phyloP scores from a whole-genome alignment of 2,888 invertebrate species.

The Ferdinandea cuprea region DNA sequence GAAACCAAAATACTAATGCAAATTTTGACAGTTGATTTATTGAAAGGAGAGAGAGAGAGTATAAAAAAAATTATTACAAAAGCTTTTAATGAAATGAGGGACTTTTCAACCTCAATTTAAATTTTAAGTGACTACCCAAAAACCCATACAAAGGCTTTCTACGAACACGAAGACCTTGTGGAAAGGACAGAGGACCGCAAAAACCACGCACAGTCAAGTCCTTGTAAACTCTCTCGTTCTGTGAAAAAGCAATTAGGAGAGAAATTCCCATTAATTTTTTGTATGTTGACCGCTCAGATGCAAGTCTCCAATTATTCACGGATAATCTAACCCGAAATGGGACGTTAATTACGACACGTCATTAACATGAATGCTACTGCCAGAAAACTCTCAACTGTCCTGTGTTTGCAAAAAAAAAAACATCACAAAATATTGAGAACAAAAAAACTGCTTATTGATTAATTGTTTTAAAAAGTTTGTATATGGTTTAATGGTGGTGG shows the following conservation, averaged over 20 bases:
- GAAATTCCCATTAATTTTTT: conserved; percentile 66
- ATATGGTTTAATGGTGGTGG: conserved; percentile 1
- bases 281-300: conserved; percentile 55
- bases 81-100: not conserved
- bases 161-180: not conserved
- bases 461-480: conserved; percentile 49
- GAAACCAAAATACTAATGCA: conserved; percentile 21
- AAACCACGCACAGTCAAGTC: conserved; percentile 30
- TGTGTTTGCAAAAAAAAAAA: conserved; percentile 1
- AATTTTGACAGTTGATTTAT: conserved; percentile 56
- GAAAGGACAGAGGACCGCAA: conserved; percentile 9
- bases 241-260: conserved; percentile 67
- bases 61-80: not conserved
- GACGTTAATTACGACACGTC: conserved; percentile 82
- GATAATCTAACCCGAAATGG: conserved; percentile 83
- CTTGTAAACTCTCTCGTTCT: conserved; percentile 51
- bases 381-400: conserved; percentile 53
- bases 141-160: no score
- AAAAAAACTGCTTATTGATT: conserved; percentile 52
- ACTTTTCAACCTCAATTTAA: not conserved
- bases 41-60: not conserved
- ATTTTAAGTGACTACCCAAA: not conserved
- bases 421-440: conserved; percentile 1
- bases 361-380: conserved; percentile 75
- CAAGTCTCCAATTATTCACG: conserved; percentile 81